A percentile compares a stretch with the other conserved stretches of the same genome.
phyloP scores from a whole-genome alignment of 2,113 vertebrate genomes.

The Ardeotis arabs region DNA sequence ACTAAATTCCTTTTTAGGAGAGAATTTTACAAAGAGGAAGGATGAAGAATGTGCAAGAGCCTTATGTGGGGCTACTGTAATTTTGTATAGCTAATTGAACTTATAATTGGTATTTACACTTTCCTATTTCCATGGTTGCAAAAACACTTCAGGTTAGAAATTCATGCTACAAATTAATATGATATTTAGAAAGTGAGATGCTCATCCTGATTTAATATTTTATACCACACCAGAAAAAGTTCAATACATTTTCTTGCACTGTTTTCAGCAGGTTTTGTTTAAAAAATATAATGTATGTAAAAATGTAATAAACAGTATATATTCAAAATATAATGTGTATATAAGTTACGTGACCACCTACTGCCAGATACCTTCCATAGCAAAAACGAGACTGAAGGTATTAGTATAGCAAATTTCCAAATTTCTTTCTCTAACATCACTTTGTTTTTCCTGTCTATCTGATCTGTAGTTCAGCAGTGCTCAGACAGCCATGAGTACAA shows the following conservation, averaged over 20 bases:
- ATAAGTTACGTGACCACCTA: not conserved
- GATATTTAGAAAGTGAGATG: not conserved
- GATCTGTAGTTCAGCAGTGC: not conserved
- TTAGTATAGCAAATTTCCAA: not conserved
- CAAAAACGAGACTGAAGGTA: not conserved
- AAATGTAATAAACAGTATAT: not conserved
- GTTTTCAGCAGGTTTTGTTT: not conserved
- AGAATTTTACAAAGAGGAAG: constrained; percentile 14
- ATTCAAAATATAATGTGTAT: not conserved
- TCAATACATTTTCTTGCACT: not conserved
- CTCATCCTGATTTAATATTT: not conserved
- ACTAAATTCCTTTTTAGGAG: constrained; percentile 21
- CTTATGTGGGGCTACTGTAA: not conserved
- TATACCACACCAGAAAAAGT: not conserved
- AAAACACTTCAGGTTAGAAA: not conserved
- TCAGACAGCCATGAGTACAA: not conserved
- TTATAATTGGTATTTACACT: not conserved
- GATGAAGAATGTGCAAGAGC: not conserved
- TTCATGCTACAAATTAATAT: not conserved
- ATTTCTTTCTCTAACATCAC: not conserved
- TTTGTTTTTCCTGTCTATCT: not conserved
- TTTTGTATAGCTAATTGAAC: not conserved
- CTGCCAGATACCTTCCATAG: not conserved
- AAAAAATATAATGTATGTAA: not conserved
- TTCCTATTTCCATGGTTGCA: not conserved